Percentiles rank a stretch among this genome's conserved stretches.
These are phyloP conservation scores for Pseudoatta argentina DNA, from an alignment of 1,140 invertebrate genomes.

Conservation along the genomic window DNA sequence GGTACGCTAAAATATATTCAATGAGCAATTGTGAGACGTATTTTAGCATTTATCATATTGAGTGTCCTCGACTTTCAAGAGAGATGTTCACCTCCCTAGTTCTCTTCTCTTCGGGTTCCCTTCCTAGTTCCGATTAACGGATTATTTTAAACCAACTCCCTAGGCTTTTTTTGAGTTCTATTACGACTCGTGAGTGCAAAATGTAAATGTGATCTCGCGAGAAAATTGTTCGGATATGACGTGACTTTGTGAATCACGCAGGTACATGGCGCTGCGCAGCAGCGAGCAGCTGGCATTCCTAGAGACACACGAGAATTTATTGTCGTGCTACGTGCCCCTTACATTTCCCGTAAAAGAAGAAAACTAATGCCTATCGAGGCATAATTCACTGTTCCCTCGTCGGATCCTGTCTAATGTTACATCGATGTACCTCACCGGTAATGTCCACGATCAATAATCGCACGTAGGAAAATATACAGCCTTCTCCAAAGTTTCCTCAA, in stretches of 20 bases:
- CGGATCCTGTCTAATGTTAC: constrained; percentile 56
- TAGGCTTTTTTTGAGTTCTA: not conserved
- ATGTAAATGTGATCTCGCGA: constrained; percentile 19
- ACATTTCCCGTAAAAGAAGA: constrained; percentile 69
- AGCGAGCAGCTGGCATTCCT: constrained; percentile 68
- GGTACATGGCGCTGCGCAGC: constrained; percentile 3
- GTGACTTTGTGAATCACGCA: constrained; percentile 71
- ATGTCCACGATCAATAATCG: constrained; percentile 51
- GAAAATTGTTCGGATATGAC: constrained; percentile 69
- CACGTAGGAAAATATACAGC: constrained; percentile 22
- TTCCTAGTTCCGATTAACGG: constrained; percentile 36
- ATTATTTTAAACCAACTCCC: constrained; percentile 41
- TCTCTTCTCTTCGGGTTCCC: not conserved
- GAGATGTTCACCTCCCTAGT: constrained; percentile 14
- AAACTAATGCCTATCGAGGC: constrained; percentile 53
- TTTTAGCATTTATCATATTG: constrained; percentile 41
- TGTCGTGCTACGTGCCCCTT: constrained; percentile 51
- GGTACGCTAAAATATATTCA: constrained; percentile 41
- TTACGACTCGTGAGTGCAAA: constrained; percentile 17
- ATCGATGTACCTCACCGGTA: constrained; percentile 50
- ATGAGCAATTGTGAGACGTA: not conserved
- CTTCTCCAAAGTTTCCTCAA: not conserved
- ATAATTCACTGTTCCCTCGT: constrained; percentile 54
- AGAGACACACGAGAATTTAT: constrained; percentile 70
- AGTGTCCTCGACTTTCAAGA: constrained; percentile 39